Conservation (phyloP, 1,140 invertebrate genomes). For the Heliconius eleuchia region DNA sequence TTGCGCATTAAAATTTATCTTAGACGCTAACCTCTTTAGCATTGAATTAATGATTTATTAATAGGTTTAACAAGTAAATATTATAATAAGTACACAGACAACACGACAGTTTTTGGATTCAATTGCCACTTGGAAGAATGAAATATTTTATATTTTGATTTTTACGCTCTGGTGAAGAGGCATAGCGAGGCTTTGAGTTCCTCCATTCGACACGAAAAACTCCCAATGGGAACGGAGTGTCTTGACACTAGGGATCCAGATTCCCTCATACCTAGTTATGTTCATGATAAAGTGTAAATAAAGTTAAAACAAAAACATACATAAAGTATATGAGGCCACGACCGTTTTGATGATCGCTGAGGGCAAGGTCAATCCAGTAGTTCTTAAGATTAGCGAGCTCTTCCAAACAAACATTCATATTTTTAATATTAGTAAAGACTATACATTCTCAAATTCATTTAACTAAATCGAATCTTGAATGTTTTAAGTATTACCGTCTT, state of each 20-base stretch:
- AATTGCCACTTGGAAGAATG: too few species aligned
- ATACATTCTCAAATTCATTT: not conserved
- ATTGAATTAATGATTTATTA: not conserved
- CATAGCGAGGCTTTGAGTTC: not conserved
- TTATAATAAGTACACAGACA: not conserved
- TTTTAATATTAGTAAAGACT: too few species aligned
- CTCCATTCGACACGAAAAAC: not conserved
- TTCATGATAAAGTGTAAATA: not conserved
- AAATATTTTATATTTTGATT: not conserved
- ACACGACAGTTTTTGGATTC: too few species aligned
- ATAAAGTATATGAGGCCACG: too few species aligned
- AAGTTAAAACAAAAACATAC: too few species aligned
- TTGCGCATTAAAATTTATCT: conserved; percentile 35
- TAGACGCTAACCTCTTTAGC: conserved; percentile 4
- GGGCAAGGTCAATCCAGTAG: not conserved
- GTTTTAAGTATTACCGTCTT: not conserved
- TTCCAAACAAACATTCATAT: too few species aligned
- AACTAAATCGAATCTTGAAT: not conserved
- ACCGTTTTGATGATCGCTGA: too few species aligned
- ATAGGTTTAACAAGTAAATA: not conserved
- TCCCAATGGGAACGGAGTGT: not conserved
- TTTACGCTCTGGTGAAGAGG: not conserved
- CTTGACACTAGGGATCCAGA: not conserved
- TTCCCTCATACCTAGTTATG: not conserved
- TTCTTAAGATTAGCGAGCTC: too few species aligned